Percentiles rank a stretch among this genome's conserved stretches.
phyloP scores from a whole-genome alignment of 2,113 vertebrate genomes.

The Lepidothrix coronata region DNA sequence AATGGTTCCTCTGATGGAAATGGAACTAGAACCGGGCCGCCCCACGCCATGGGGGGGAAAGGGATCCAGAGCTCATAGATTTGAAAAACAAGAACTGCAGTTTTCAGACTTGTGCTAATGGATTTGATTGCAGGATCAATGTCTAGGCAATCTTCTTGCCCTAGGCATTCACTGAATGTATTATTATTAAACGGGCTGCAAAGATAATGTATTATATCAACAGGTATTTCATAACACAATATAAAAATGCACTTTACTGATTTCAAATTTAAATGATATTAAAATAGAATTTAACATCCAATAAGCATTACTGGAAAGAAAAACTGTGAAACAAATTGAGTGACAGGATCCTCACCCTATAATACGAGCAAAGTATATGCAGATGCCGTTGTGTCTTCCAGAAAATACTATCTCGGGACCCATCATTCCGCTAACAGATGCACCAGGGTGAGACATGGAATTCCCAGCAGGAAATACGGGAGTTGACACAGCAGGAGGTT shows the following conservation, averaged over 20 bases:
- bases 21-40: no score
- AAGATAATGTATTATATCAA: neutral
- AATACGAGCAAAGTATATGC: slow-evolving; percentile 92
- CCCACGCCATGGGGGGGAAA: no score
- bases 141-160: neutral
- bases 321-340: neutral
- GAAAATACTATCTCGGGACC: slow-evolving; percentile 94
- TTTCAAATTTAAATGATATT: neutral
- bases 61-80: neutral
- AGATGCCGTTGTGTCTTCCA: slow-evolving; percentile 95
- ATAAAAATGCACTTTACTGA: neutral
- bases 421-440: slow-evolving; percentile 76
- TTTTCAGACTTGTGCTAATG: neutral
- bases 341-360: slow-evolving; percentile 81
- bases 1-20: no score
- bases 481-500: slow-evolving; percentile 76
- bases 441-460: slow-evolving; percentile 57
- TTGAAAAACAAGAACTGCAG: neutral
- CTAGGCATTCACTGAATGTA: neutral
- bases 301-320: neutral
- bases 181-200: neutral
- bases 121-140: neutral
- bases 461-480: slow-evolving; percentile 71
- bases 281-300: neutral
- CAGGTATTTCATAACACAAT: neutral